Base-by-base conservation (phyloP, 2,797 vertebrate genomes). In the Rhabdomys pumilio region DNA sequence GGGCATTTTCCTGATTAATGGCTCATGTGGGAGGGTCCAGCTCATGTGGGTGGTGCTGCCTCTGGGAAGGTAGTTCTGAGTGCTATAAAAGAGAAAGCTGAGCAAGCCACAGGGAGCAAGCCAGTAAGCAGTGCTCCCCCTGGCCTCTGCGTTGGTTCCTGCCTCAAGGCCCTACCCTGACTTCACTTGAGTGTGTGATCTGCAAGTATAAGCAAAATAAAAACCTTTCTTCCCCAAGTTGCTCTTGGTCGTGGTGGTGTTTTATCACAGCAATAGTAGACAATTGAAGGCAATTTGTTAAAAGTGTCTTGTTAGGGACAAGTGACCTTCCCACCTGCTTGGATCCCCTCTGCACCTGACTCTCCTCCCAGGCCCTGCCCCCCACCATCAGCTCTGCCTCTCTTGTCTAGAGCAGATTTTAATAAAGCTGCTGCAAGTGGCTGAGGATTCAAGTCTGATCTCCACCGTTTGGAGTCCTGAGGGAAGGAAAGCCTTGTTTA, bases 351-450 rank as follows among this genome's bases (percentile, higher is more conserved):
- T 83, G 65, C 63, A 38, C 93, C 81, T 38, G 72, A 80, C 65
- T 26, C 0, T 53, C 59, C 80, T 14, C 29, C 38, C 13, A 38
- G 31, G 34, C n/a, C 10, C 6, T 14, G 59, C 55, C 89, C 88
- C 91, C 47, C 34, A 55, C 44, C 50, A 89, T 84, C 89, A 57
- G 8, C 34, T 92, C 44, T 20, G 57, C 95, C 87, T 86, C 10
- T 97, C 24, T 97, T 94, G 91, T 85, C 83, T 44, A 57, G 97
- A 86, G 91, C 3, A 84, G 91, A 92, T 97, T 98, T 98, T 97
- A 98, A 97, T 97, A 97, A 98, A 97, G 92, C 98, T 98, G 89
- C 97, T 97, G 96, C 96, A 83, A 93, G 92, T 76, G 97, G 97
- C 96, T 96, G 95, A 97, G 91, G 91, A 98, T 97, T 93, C 95